Percentiles rank a stretch among this genome's conserved stretches.
These are phyloP conservation scores for Pachyrhynchus sulphureomaculatus DNA, from an alignment of 1,140 invertebrate species.

Conservation along the genomic window DNA sequence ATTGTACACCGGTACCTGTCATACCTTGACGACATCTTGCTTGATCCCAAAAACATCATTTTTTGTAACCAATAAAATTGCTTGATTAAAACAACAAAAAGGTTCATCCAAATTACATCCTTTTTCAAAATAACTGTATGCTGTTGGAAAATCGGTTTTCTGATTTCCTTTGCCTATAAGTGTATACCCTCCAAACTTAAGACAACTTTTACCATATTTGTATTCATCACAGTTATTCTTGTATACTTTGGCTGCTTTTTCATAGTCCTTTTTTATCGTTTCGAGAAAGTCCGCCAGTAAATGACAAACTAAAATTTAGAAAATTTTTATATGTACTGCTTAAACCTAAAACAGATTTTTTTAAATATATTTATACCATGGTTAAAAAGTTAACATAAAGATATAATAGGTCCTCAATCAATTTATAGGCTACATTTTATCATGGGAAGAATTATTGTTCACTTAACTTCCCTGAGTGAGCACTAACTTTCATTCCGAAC, in stretches of 20 bases:
- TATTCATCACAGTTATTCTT: constrained; percentile 83
- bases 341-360: background rate
- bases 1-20: too few species aligned
- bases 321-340: background rate
- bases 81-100: constrained; percentile 73
- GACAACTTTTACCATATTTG: constrained; percentile 79
- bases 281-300: constrained; percentile 86
- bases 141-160: constrained; percentile 56
- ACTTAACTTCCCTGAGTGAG: too few species aligned
- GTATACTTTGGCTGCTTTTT: constrained; percentile 76
- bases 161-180: constrained; percentile 63
- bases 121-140: constrained; percentile 70
- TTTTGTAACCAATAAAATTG: constrained; percentile 64
- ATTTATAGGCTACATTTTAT: too few species aligned
- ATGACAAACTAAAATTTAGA: constrained; percentile 74
- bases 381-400: too few species aligned
- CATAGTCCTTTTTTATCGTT: constrained; percentile 74
- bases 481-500: too few species aligned
- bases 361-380: too few species aligned
- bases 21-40: constrained; percentile 59
- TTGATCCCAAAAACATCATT: constrained; percentile 54
- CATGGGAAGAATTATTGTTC: too few species aligned
- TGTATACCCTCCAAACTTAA: constrained; percentile 76
- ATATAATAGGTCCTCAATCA: too few species aligned
- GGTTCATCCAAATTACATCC: constrained; percentile 71